Base-by-base conservation (phyloP, 2,113 vertebrate species). In the Sterna hirundo region DNA sequence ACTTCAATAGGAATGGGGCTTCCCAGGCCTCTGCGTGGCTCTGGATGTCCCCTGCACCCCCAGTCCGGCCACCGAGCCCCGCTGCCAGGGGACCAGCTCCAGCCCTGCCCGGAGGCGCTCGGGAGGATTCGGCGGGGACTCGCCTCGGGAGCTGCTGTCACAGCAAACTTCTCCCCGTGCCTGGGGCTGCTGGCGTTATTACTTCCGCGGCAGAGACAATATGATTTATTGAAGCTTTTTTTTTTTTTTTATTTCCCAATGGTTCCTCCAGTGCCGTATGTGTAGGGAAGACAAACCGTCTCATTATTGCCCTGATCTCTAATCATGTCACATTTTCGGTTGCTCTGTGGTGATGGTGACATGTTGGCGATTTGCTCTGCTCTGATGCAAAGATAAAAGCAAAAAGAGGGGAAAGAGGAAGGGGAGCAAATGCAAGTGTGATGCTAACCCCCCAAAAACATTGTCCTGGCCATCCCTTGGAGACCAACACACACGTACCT, bases 181-280 rank as follows among this genome's bases (percentile, higher is more conserved):
- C 44, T 46, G 70, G 58, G 30, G 15, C n/a, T 80, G 81, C 82
- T 32, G 89, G n/a, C 19, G 11, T 80, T 95, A 90, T 80, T 97
- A 66, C 86, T 85, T 70, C 68, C 17, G 2, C 4, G 1, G 66
- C 58, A 54, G 81, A 82, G n/a, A 76, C 65, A 87, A 27, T 51
- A 34, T 90, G 84, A 95, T 95, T 97, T 95, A 66, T 74, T 69
- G 86, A 75, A 69, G 89, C 7, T 51, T 71, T 71, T 77, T 71
- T 71, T 77, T 38, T 68, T 76, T 80, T 74, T 72, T 84, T 55
- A 91, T 96, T 97, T 96, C 96, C 94, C 94, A 76, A 46, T 65
- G 89, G 81, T n/a, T 95, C 74, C 19, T 21, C 58, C 81, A 15
- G 78, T 19, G 82, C 74, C 76, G 66, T 32, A 25, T 90, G 86